phyloP scores from a whole-genome alignment of 2,888 invertebrate species.

The Torymus aiolomorphi region DNA sequence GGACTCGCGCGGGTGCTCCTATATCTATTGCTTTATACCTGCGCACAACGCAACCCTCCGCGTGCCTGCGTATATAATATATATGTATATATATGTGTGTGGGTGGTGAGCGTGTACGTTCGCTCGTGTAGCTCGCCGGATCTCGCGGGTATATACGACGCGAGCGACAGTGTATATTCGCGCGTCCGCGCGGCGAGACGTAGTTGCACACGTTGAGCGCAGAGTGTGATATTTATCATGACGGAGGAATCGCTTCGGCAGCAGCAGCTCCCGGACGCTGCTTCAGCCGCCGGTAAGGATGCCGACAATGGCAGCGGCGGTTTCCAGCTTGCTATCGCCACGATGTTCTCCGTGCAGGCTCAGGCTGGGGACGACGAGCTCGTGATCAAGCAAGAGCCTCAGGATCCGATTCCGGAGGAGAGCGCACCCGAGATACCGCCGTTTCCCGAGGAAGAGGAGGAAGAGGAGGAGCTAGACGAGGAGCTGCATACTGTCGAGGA shows the following conservation, averaged over 20 bases:
- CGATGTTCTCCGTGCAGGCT: conserved; percentile 34
- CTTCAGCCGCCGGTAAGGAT: no score
- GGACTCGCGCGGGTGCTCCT: background rate
- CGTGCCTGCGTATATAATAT: no score
- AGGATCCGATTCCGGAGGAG: conserved; percentile 28
- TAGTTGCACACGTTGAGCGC: no score
- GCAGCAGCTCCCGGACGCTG: background rate
- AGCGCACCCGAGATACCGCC: background rate
- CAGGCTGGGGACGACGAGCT: conserved; percentile 16
- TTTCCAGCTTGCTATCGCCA: conserved; percentile 33
- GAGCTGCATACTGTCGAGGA: background rate
- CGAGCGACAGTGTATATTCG: no score
- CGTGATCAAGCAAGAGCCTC: conserved; percentile 52
- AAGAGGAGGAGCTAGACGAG: conserved; percentile 1
- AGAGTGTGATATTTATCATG: background rate
- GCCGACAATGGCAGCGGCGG: background rate
- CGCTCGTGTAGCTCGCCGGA: no score
- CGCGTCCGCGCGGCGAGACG: no score
- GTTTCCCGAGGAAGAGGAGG: background rate
- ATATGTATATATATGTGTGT: no score
- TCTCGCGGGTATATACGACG: no score
- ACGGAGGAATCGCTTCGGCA: conserved; percentile 35
- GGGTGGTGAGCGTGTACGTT: no score
- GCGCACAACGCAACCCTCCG: no score
- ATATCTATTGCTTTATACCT: no score